Base-by-base conservation (phyloP, 2,888 invertebrate genomes). In the Branchipolynoe longqiensis region DNA sequence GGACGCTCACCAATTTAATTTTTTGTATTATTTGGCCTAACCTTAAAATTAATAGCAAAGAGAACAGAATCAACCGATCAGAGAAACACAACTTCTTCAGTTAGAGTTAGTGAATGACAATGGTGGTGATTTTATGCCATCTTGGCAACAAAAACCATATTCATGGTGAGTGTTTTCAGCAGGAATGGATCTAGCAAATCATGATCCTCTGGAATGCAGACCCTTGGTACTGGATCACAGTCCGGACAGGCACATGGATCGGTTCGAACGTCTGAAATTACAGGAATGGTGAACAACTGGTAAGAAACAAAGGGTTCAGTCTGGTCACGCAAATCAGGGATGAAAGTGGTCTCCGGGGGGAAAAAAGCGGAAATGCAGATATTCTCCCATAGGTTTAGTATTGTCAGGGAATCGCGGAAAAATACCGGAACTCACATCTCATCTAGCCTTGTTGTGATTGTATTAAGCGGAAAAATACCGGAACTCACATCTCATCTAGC, bases 231-330 rank as follows among this genome's bases (percentile, higher is more conserved):
- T 33, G 69, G 36, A 69, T 8, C 36, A 69, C 69, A 8, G 8
- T 69, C 2, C 69, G 33, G 18, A 38, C 2, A 12, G 69, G 69
- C 2, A 69, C 69, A 69, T 69, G 69, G 69, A 69, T 69, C 36
- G 69, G 69, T 38, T 38, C 36, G 38, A 69, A 69, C 2, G 69
- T 38, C 69, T 69, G 69, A n/a, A 69, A 69, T 1, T 2, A 62
- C 25, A 62, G 31, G 62, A 14, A 62, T 62, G 2, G n/a, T n/a
- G n/a, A n/a, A n/a, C 8, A 48, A 48, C 48, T 48, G 8, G 48
- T 48, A 12, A 18, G 48, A 48, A 48, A 48, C 18, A 12, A 48
- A 18, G 48, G 18, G 18, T 48, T 48, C 48, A 48, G 8, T 48
- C 48, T 12, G 48, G 8, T 48, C 18, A 48, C 48, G 8, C 8